Conservation (phyloP, 2,888 invertebrate genomes). For the Trypoxylon attenuatum region DNA sequence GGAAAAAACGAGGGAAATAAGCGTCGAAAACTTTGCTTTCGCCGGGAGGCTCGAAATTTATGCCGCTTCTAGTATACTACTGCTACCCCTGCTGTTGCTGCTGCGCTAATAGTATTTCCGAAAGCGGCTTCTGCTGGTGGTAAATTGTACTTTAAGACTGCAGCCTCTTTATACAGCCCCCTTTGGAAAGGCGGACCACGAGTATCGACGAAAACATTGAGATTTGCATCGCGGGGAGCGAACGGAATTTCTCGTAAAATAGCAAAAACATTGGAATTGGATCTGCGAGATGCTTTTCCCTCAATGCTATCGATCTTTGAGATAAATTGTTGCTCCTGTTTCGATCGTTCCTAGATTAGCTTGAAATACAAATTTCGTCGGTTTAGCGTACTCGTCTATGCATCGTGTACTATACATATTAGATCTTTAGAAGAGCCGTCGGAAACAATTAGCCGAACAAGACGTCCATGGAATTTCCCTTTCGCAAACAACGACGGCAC, state of each 20-base stretch:
- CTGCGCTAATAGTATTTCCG: slow-evolving; percentile 32
- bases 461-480: neutral
- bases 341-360: no score
- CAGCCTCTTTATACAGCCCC: slow-evolving; percentile 9
- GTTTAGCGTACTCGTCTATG: no score
- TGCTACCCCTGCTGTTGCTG: no score
- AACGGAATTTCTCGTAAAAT: slow-evolving; percentile 43
- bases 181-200: slow-evolving; percentile 4
- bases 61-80: no score
- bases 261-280: slow-evolving; percentile 17
- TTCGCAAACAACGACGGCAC: slow-evolving; percentile 1
- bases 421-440: neutral
- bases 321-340: no score
- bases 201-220: no score
- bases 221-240: slow-evolving; percentile 15
- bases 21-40: slow-evolving; percentile 25
- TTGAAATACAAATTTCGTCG: no score
- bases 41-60: slow-evolving; percentile 30
- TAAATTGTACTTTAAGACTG: slow-evolving; percentile 9
- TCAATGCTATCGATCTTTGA: no score
- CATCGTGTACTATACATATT: no score
- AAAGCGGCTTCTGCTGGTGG: slow-evolving; percentile 9
- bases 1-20: slow-evolving; percentile 1
- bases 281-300: no score
- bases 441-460: neutral